Conservation (phyloP, 2,888 invertebrate genomes). For the Hedychridium roseum region DNA sequence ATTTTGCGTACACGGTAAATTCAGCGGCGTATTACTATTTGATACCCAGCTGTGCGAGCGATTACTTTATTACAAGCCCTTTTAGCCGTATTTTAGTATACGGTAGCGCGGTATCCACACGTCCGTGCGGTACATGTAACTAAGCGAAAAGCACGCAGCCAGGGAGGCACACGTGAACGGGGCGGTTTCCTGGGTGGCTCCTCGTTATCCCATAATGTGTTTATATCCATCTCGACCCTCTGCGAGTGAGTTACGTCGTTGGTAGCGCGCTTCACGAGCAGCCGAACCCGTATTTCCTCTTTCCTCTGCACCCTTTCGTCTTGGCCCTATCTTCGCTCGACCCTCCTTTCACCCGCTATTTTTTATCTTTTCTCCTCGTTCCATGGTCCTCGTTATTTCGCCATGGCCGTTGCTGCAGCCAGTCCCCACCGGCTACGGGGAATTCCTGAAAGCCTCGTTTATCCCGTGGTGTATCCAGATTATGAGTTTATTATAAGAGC, state of each 20-base stretch:
- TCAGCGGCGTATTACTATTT: too few species aligned
- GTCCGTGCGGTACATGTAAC: too few species aligned
- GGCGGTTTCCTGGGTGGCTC: slow-evolving; percentile 9
- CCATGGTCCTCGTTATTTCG: background rate
- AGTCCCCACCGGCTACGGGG: slow-evolving; percentile 1
- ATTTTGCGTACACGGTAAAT: too few species aligned
- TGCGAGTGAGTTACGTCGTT: slow-evolving; percentile 16
- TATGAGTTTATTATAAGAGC: slow-evolving; percentile 46
- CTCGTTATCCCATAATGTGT: slow-evolving; percentile 36
- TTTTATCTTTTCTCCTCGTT: background rate
- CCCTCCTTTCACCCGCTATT: background rate
- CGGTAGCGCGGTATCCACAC: too few species aligned
- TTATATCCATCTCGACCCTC: slow-evolving; percentile 33
- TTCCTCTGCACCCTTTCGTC: background rate
- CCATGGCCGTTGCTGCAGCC: background rate
- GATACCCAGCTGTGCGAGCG: too few species aligned
- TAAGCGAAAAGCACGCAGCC: too few species aligned
- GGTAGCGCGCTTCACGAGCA: slow-evolving; percentile 7
- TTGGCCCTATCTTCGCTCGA: background rate
- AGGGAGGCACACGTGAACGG: background rate
- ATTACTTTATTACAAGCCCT: too few species aligned
- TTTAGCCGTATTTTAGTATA: too few species aligned
- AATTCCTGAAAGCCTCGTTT: slow-evolving; percentile 30
- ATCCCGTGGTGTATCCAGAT: slow-evolving; percentile 28
- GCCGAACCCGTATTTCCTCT: slow-evolving; percentile 6